These are phyloP conservation scores for Rynchops niger DNA, from an alignment of 2,113 vertebrate species.

Conservation along the genomic window DNA sequence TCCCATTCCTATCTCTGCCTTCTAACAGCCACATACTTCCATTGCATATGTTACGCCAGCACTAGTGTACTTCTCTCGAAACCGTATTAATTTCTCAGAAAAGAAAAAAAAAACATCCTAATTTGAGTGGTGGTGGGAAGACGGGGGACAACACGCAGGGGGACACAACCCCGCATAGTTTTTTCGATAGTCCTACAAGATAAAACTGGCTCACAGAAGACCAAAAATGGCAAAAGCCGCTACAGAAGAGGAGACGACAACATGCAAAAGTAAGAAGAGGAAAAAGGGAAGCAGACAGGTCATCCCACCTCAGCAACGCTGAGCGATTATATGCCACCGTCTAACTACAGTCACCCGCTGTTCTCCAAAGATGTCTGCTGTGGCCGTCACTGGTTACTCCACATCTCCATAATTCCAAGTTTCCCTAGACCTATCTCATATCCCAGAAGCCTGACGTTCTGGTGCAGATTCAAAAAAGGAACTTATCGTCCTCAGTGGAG, in stretches of 20 bases:
- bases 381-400: not conserved
- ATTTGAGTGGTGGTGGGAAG: not conserved
- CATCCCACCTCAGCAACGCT: not conserved
- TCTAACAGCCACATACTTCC: not conserved
- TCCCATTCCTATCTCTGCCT: not conserved
- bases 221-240: not conserved
- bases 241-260: not conserved
- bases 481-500: not conserved
- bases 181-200: not conserved
- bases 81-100: not conserved
- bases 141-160: rapidly evolving
- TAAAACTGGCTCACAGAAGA: not conserved
- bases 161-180: not conserved
- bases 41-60: not conserved
- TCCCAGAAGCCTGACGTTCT: not conserved
- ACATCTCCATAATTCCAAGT: not conserved
- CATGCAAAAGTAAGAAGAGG: not conserved
- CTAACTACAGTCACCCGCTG: not conserved
- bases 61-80: not conserved
- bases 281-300: not conserved
- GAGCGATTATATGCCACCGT: not conserved
- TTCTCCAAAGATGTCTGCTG: not conserved
- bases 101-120: not conserved
- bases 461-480: not conserved
- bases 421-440: not conserved